Base-by-base conservation (phyloP, 1,140 invertebrate genomes). In the Trichogramma pretiosum region DNA sequence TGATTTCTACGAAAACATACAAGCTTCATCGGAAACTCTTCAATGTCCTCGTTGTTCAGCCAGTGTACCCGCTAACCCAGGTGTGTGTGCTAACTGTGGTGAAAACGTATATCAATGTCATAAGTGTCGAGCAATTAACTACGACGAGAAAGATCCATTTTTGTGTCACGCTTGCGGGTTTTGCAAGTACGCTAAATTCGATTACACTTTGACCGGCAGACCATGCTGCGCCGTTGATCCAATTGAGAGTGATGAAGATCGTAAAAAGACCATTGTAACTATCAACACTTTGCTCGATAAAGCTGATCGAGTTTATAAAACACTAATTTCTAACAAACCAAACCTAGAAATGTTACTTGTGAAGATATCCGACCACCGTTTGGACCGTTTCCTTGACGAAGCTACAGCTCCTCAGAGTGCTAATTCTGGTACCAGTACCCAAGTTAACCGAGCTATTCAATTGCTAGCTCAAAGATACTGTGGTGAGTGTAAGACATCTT, bases 181-280 rank as follows among this genome's bases (percentile, higher is more conserved):
- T 70, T 98, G 94, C 74, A 98, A 98, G 72, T 98, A 98, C 72
- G 95, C 94, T n/a, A 97, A 98, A 70, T 97, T 99, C 68, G 95
- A 98, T 72, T 94, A 89, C 62, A 92, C 87, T 9, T 74, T 98
- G 37, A 87, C 85, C 3, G 92, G 87, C 2, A 80, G 89, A 32
- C 85, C 90, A 1, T 94, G 91, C 61, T 95, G 91, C 72, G 92
- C 92, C 17, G 93, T 97, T 1, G 93, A 98, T 75, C 90, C 91
- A 0, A 96, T 98, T 33, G 93, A 98, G 62, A 95, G 84, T 62
- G 93, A 98, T 61, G 93, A 98, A 56, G 94, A 98, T 70, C 77
- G 94, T 1, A 93, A 93, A 61, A 95, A 96, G 73, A 94, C 93
- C 10, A 87, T 97, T 5, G 80, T 82, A 3, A 85, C 83, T 9